Evolutionary conservation across 1,140 invertebrate genomes (phyloP).

Genomic region (Harlomillsia oculata): DNA sequence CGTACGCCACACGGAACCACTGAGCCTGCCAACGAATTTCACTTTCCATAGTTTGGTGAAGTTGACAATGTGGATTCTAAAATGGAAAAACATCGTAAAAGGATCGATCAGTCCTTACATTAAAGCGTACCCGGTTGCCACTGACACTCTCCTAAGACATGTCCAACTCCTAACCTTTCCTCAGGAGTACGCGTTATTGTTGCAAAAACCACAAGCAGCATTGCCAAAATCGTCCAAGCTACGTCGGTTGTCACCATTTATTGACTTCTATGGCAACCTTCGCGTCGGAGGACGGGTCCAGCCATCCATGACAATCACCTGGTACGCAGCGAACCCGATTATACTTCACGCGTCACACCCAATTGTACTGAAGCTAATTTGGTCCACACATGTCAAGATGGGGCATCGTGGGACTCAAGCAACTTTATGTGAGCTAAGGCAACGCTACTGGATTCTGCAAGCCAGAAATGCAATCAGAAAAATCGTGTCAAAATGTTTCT

Average conservation of each 20-base stretch:
- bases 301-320: neutral
- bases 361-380: neutral
- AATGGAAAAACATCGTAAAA: too few species aligned
- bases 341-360: slow-evolving; percentile 3
- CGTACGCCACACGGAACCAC: too few species aligned
- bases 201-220: too few species aligned
- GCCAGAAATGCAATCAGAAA: slow-evolving; percentile 9
- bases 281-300: neutral
- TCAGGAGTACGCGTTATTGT: too few species aligned
- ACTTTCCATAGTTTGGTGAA: too few species aligned
- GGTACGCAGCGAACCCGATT: neutral
- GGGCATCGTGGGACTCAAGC: slow-evolving; percentile 14
- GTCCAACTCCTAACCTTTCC: too few species aligned
- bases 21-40: too few species aligned
- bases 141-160: too few species aligned
- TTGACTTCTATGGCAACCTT: neutral
- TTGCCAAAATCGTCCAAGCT: neutral
- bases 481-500: slow-evolving; percentile 5
- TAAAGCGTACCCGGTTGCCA: too few species aligned
- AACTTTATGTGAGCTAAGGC: slow-evolving; percentile 7
- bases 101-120: too few species aligned
- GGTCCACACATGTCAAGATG: neutral
- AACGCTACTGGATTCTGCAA: slow-evolving; percentile 16
- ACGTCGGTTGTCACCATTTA: neutral
- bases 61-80: too few species aligned